A percentile compares a stretch with the other conserved stretches of the same genome.
Evolutionary conservation across 2,888 invertebrate genomes (phyloP).

Genomic region (Spodoptera picta): DNA sequence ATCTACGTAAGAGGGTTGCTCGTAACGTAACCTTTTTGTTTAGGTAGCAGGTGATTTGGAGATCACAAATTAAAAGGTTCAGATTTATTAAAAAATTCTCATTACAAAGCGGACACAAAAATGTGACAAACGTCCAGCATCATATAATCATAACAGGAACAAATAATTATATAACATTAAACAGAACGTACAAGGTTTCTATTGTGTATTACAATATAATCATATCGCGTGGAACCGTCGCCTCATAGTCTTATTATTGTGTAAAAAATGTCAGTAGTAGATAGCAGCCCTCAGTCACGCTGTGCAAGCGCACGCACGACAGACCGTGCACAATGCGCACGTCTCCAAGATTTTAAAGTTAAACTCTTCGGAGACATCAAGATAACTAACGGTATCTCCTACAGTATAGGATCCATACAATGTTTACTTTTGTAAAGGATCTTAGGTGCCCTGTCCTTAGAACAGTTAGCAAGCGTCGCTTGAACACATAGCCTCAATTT

Average conservation of each 20-base stretch:
- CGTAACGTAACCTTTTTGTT: too few species aligned
- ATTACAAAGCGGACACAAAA: too few species aligned
- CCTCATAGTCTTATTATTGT: constrained; percentile 15
- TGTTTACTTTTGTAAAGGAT: too few species aligned
- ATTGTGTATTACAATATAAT: constrained; percentile 9
- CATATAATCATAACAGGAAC: neutral
- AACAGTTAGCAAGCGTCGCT: too few species aligned
- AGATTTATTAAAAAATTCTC: too few species aligned
- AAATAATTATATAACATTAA: neutral
- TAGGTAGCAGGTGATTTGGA: too few species aligned
- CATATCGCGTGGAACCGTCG: constrained; percentile 12
- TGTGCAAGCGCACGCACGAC: constrained; percentile 65
- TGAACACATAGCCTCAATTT: too few species aligned
- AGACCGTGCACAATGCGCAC: constrained; percentile 67
- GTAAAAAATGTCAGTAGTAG: constrained; percentile 49
- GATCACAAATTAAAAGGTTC: too few species aligned
- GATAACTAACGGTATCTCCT: constrained; percentile 20
- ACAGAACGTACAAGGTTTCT: constrained; percentile 13
- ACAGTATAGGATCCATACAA: neutral
- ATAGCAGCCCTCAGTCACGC: constrained; percentile 59
- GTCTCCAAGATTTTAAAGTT: constrained; percentile 55
- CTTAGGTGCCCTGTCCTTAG: too few species aligned
- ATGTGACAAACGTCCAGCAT: neutral
- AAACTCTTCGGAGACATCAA: constrained; percentile 52
- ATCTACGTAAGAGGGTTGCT: too few species aligned